Base-by-base conservation (phyloP, 2,113 vertebrate species). In the Ctenodactylus gundi region DNA sequence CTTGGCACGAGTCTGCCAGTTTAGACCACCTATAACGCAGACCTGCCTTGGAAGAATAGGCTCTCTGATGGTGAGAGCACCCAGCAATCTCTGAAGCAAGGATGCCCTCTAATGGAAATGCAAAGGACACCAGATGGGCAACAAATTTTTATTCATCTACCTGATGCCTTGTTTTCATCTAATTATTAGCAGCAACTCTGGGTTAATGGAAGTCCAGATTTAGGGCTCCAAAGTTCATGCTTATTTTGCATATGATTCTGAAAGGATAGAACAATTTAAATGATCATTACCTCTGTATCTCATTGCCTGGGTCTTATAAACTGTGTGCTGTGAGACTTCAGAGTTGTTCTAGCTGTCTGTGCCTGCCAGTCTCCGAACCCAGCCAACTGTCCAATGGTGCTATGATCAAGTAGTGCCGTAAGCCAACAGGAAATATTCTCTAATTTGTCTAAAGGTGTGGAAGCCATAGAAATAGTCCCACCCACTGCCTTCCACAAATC, bases 21-120 rank as follows among this genome's bases (percentile, higher is more conserved):
- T 93, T 89, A 92, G 98, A 98, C 98, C 98, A 98, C 98, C 98
- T 98, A 98, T 94, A 97, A 96, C 60, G 98, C 98, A 94, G 91
- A 96, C 81, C 83, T 94, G 87, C 86, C 94, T 94, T 70, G 91
- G 97, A 97, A 97, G 91, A 94, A 98, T 65, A 90, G 36, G 82
- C 94, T 97, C 96, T 94, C 97, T 70, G 81, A 82, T 57, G 93
- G 81, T 44, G 85, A 25, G 68, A 39, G 67, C 4, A n/a, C 1
- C 29, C 6, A 53, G 55, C 23, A 85, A 97, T 98, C 91, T 90
- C 78, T 97, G 88, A 97, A 97, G 94, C 98, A 97, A 98, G 97
- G 93, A 87, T 90, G 95, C 98, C 98, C 98, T 97, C 98, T 98
- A 97, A 96, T 95, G 98, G 98, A 96, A 93, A 85, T 0, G 0